phyloP scores from a whole-genome alignment of 2,113 vertebrate genomes.

The Eolophus roseicapilla region DNA sequence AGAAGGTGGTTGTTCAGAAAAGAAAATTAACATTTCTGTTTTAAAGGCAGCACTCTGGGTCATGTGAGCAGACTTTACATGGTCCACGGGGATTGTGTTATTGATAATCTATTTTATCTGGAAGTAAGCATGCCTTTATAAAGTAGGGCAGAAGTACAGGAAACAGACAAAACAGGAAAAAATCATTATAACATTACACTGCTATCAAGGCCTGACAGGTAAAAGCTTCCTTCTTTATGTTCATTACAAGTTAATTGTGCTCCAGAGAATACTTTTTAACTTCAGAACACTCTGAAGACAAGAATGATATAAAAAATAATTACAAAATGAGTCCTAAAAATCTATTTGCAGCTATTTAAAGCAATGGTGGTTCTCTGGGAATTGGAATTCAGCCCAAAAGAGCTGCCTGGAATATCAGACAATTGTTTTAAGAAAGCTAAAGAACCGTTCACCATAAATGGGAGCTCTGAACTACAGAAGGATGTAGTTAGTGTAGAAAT shows the following conservation, averaged over 20 bases:
- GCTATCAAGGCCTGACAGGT: background rate
- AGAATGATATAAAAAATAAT: background rate
- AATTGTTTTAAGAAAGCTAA: constrained; percentile 9
- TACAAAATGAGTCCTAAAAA: background rate
- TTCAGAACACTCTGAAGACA: background rate
- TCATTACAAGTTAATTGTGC: background rate
- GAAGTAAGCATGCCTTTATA: background rate
- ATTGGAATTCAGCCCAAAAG: background rate
- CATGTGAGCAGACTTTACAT: background rate
- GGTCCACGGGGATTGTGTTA: background rate
- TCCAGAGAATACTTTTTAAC: constrained; percentile 2
- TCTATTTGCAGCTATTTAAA: constrained; percentile 26
- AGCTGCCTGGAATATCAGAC: background rate
- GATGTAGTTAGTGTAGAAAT: background rate
- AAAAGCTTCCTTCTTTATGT: background rate
- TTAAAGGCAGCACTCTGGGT: background rate
- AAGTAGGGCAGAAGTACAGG: background rate
- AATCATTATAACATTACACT: background rate
- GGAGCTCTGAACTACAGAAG: background rate
- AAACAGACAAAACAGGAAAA: background rate
- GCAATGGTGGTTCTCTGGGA: background rate
- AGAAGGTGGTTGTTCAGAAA: background rate
- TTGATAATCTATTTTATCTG: background rate
- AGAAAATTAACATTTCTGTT: background rate
- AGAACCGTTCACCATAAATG: background rate